These are phyloP conservation scores for Aldabrachelys gigantea DNA, from an alignment of 2,113 vertebrate genomes.

Conservation along the genomic window DNA sequence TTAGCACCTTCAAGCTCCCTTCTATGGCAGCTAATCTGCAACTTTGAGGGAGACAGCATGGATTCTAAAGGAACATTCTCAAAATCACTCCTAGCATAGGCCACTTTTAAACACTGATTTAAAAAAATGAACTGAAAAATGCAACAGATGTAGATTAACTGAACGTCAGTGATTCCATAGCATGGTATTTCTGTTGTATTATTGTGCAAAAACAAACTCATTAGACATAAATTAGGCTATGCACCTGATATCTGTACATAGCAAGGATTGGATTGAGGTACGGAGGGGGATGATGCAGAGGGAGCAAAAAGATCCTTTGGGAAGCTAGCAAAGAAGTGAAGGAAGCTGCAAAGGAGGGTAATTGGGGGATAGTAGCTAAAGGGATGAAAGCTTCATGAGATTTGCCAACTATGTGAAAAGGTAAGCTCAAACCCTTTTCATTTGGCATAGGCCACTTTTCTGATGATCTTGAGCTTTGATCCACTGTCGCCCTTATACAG, in stretches of 20 bases:
- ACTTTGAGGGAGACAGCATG: neutral
- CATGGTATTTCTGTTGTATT: neutral
- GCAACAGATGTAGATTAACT: neutral
- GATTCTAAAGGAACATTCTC: neutral
- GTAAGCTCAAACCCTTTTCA: neutral
- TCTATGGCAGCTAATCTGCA: neutral
- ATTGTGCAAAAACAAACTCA: neutral
- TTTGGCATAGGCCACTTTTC: too few species aligned
- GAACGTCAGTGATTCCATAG: neutral
- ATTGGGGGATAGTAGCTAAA: neutral
- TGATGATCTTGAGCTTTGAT: too few species aligned
- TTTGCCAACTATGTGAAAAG: neutral
- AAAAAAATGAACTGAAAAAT: neutral
- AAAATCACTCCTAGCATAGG: neutral
- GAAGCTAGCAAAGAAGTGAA: neutral
- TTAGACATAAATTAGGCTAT: neutral
- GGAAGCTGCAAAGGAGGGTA: neutral
- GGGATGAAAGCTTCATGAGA: neutral
- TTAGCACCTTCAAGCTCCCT: neutral
- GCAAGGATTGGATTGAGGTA: neutral
- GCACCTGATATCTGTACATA: neutral
- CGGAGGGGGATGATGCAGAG: neutral
- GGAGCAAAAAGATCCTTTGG: neutral
- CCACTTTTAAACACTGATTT: neutral
- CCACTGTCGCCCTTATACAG: neutral